These are phyloP conservation scores for Pteruthius melanotis DNA, from an alignment of 2,113 vertebrate species.

Conservation along the genomic window DNA sequence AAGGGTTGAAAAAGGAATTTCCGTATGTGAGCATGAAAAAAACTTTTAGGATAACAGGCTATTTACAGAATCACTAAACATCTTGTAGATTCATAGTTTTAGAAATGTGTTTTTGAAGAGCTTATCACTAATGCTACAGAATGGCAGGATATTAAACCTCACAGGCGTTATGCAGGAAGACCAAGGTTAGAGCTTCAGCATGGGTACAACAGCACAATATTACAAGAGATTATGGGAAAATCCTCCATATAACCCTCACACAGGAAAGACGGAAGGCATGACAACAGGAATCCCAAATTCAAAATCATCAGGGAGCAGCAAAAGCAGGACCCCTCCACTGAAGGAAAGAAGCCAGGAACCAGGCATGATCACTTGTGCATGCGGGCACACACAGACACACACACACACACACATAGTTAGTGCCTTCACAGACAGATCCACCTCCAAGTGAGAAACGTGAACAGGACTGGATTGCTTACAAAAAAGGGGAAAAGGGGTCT, in stretches of 20 bases:
- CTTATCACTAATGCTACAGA: neutral
- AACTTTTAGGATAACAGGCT: neutral
- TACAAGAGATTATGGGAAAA: neutral
- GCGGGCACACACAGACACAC: no score
- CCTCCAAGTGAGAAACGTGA: neutral
- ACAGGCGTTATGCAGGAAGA: neutral
- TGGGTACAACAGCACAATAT: neutral
- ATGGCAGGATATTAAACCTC: neutral
- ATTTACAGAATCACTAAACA: neutral
- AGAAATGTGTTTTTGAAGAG: neutral
- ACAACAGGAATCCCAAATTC: neutral
- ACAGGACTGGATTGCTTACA: neutral
- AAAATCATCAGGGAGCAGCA: neutral
- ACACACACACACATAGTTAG: neutral
- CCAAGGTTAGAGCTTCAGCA: neutral
- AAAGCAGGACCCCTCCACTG: neutral
- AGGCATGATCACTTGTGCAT: neutral
- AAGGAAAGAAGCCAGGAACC: neutral
- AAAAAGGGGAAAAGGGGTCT: neutral
- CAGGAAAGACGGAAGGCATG: neutral
- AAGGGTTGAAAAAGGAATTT: neutral
- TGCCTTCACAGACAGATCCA: neutral
- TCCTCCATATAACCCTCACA: neutral
- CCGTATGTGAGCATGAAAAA: fast-evolving
- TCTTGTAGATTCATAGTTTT: neutral